Base-by-base conservation (phyloP, 2,797 vertebrate species). In the Myotis myotis region DNA sequence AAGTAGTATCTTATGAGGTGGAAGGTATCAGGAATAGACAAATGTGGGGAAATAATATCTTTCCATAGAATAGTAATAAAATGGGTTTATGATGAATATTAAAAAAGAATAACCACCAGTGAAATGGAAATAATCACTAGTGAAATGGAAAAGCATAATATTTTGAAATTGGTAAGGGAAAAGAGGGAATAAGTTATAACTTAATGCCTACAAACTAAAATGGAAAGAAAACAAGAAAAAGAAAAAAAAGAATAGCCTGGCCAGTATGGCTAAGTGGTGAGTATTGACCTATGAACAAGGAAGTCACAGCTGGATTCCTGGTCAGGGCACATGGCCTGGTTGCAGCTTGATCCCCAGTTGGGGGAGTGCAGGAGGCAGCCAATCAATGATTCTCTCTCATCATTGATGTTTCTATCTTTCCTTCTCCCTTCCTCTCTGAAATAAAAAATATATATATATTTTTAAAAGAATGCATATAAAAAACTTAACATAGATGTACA, bases 131-230 rank as follows among this genome's bases (percentile, higher is more conserved):
- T n/a, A 78, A 80, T 12, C 41, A 49, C 20, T 55, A 72, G 25
- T 80, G 36, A 68, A 80, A 85, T 90, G 41, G 28, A 41, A 72
- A 85, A 85, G 41, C 19, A 38, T 76, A 75, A 57, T 64, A 76
- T 85, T 90, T 93, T 93, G 81, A 89, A 68, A 60, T 81, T 89
- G 60, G 17, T 72, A 64, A 71, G 16, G 11, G 74, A 51, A 70
- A 75, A 47, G 23, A 47, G 23, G 44, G 17, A 76, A 86, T 44
- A 74, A 66, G 89, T 49, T 74, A 20, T 74, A 80, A 71, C 44
- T 87, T 49, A 49, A 38, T 33, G 22, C 36, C 41, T 41, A 6
- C 22, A 71, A 71, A 71, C 28, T 28, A 30, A 60, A 60, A 41
- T 71, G 22, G 36, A 71, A 71, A 71, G 36, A 62, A 62, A 68